Base-by-base conservation (phyloP, 2,797 vertebrate genomes). In the Chlorospingus flavigularis region DNA sequence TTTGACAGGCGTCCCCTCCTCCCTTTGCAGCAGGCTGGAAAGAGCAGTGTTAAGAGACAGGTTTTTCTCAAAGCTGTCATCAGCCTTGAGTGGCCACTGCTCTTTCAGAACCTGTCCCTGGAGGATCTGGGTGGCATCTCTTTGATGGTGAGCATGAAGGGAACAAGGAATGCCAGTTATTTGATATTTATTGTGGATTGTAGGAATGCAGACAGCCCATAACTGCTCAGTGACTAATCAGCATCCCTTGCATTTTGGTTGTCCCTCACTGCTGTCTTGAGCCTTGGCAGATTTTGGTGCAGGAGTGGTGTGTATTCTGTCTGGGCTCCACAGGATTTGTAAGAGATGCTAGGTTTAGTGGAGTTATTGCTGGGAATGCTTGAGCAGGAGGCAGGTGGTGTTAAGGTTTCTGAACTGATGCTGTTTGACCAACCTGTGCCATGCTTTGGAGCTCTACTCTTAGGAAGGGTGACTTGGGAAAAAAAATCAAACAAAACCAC, bases 1-100 rank as follows among this genome's bases (percentile, higher is more conserved):
- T 54, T 78, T 63, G 2, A 6, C 43, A 85, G 28, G 13, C 9
- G 1, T 43, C 20, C 6, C 3, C 20, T 61, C 39, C 67, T 85
- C 31, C 43, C 24, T 39, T 21, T 40, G 65, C 53, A 82, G 45
- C 40, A 86, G 60, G 28, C 28, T 86, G 61, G 40, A 48, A 57
- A 66, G 60, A 25, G 21, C n/a, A 71, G 14, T 35, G 19, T 20
- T 21, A 57, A 85, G 60, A 23, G 17, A 33, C 17, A 65, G 45
- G 10, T 33, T 90, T 78, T 81, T 63, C 65, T 72, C 51, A 78
- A 72, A 91, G n/a, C 43, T 66, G 37, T 35, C 21, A 51, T 47
- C 31, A 58, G 31, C 31, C 55, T 89, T 7, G 26, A 37, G 45
- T 35, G 31, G n/a, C 13, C 17, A 5, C 48, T 77, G 40, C 17